A percentile compares a stretch with the other conserved stretches of the same genome.
Evolutionary conservation across 2,113 vertebrate species (phyloP).

Genomic region (Dendropsophus ebraccatus): DNA sequence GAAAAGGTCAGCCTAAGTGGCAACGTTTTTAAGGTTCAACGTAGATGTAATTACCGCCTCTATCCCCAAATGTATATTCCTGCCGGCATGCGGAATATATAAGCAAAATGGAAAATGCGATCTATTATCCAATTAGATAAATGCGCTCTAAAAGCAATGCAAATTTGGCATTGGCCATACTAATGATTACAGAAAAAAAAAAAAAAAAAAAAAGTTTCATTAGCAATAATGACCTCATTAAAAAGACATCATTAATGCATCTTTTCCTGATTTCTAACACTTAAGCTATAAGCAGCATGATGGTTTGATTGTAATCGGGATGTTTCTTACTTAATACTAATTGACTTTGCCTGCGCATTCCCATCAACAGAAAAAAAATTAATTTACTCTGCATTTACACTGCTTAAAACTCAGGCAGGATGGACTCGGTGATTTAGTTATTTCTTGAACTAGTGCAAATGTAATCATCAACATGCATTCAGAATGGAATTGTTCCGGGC

Average conservation of each 20-base stretch:
- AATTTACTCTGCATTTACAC: constrained; percentile 54
- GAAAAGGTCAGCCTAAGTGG: constrained; percentile 48
- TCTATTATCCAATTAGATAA: constrained; percentile 60
- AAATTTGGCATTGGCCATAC: constrained; percentile 57
- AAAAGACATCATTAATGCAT: constrained; percentile 58
- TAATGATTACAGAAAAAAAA: constrained; percentile 56
- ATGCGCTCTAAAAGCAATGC: constrained; percentile 57
- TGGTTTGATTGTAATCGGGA: constrained; percentile 56
- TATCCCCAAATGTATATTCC: constrained; percentile 51
- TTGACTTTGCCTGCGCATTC: constrained; percentile 54
- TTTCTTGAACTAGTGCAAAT: constrained; percentile 57
- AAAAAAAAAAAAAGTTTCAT: constrained; percentile 52
- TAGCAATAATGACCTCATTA: constrained; percentile 60
- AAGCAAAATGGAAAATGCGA: constrained; percentile 43
- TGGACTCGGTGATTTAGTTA: constrained; percentile 44
- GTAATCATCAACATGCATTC: constrained; percentile 57
- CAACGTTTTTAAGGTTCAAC: constrained; percentile 50
- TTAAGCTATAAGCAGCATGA: constrained; percentile 51
- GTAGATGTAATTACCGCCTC: constrained; percentile 47
- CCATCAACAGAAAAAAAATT: constrained; percentile 52
- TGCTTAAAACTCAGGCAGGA: constrained; percentile 9
- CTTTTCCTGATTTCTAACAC: constrained; percentile 48
- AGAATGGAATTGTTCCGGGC: constrained; percentile 61
- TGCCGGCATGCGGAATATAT: neutral
- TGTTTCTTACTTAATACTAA: constrained; percentile 59